Conservation (phyloP, 2,797 vertebrate species). For the Phoebastria nigripes region DNA sequence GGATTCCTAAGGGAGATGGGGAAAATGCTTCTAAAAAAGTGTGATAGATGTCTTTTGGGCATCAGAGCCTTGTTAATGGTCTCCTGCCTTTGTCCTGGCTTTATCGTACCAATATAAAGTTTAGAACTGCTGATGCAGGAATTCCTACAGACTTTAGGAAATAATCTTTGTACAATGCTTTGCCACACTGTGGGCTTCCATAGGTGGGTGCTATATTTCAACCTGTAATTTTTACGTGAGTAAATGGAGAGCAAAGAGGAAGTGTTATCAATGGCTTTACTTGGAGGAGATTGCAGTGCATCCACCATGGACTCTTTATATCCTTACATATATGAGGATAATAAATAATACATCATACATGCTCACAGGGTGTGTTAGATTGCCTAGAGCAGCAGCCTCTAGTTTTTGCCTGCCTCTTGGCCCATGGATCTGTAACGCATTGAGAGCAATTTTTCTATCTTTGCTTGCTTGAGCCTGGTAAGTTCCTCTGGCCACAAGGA, state of each 20-base stretch:
- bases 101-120: constrained; percentile 7
- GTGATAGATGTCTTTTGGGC: constrained; percentile 34
- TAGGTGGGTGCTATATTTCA: background rate
- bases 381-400: background rate
- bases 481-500: background rate
- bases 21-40: background rate
- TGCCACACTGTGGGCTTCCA: background rate
- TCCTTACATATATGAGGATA: background rate
- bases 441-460: background rate
- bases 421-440: background rate
- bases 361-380: background rate
- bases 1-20: constrained; percentile 16
- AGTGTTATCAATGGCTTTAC: background rate
- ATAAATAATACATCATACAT: background rate
- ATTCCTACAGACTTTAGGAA: background rate
- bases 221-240: background rate
- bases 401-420: background rate
- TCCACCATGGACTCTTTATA: background rate
- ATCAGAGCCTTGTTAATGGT: constrained; percentile 48
- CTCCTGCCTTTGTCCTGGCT: constrained; percentile 50
- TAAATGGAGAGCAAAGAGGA: background rate
- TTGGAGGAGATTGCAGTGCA: background rate
- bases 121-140: constrained; percentile 42
- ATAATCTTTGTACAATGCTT: background rate
- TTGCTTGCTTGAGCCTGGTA: background rate